Conservation (phyloP, 2,888 invertebrate genomes). For the Macropis europaea region DNA sequence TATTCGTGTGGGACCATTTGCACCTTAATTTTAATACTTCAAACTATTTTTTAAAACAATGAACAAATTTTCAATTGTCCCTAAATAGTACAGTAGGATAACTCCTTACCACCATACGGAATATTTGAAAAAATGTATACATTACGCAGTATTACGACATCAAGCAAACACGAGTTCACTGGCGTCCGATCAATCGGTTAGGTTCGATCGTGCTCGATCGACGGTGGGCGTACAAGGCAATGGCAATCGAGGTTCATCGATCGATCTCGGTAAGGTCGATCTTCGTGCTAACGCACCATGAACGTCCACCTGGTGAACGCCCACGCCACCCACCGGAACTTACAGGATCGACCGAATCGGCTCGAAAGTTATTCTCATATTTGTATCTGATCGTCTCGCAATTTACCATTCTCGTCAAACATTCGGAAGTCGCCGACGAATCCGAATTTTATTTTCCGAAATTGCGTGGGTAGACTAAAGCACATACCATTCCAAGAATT, state of each 20-base stretch:
- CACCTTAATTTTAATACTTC: too few species aligned
- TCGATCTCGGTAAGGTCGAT: conserved; percentile 50
- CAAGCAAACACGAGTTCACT: background rate
- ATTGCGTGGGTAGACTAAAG: background rate
- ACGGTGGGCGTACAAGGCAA: conserved; percentile 36
- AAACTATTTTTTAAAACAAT: too few species aligned
- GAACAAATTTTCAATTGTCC: too few species aligned
- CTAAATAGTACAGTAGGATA: too few species aligned
- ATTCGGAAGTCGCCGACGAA: conserved; percentile 1
- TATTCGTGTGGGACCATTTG: too few species aligned
- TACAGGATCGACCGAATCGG: conserved; percentile 3
- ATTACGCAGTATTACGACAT: background rate
- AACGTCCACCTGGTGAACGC: conserved; percentile 66
- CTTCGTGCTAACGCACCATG: conserved; percentile 52
- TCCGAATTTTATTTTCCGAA: background rate
- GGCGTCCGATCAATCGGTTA: conserved; percentile 41
- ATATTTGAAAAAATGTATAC: background rate
- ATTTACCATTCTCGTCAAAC: background rate
- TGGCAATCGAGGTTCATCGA: conserved; percentile 59
- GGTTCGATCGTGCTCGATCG: conserved; percentile 18
- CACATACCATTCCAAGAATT: too few species aligned
- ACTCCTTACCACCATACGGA: too few species aligned
- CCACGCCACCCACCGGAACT: conserved; percentile 60
- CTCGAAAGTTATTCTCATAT: conserved; percentile 12
- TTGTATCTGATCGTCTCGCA: conserved; percentile 9